A percentile compares a stretch with the other conserved stretches of the same genome.
These are phyloP conservation scores for Nesospiza acunhae DNA, from an alignment of 2,113 vertebrate genomes.

Conservation along the genomic window DNA sequence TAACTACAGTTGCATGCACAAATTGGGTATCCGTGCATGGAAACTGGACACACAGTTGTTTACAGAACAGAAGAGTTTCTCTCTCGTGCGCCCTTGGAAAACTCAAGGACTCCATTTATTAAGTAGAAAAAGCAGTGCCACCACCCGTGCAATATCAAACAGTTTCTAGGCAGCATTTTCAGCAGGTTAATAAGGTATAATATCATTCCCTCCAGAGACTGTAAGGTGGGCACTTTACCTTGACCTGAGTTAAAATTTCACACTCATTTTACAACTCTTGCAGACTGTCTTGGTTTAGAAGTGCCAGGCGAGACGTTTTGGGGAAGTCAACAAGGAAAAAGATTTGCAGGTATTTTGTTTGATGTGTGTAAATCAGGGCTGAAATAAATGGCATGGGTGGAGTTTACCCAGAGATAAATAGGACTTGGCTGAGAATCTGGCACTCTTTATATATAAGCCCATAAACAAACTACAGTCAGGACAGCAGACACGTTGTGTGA, in stretches of 20 bases:
- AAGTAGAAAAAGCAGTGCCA: not conserved
- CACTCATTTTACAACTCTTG: constrained; percentile 7
- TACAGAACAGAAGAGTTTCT: constrained; percentile 53
- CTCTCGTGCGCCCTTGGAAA: not conserved
- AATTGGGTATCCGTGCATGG: constrained; percentile 58
- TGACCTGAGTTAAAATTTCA: constrained; percentile 46
- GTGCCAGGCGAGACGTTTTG: not conserved
- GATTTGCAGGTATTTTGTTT: constrained; percentile 34
- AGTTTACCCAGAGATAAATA: constrained; percentile 44
- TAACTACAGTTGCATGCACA: constrained; percentile 64
- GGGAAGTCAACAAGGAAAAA: constrained; percentile 9
- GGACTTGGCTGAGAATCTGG: constrained; percentile 27
- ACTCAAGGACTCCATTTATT: constrained; percentile 9
- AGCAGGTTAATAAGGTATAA: not conserved
- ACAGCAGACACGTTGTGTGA: not conserved
- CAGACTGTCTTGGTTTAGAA: not conserved
- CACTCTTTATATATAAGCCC: not conserved
- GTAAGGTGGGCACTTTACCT: not conserved
- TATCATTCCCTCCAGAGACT: constrained; percentile 15
- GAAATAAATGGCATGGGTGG: constrained; percentile 20
- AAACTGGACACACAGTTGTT: constrained; percentile 61
- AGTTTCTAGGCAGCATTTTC: not conserved
- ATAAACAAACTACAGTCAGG: constrained; percentile 24
- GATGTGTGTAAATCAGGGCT: not conserved
- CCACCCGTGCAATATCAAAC: not conserved